These are phyloP conservation scores for Papilio glaucus DNA, from an alignment of 1,140 invertebrate genomes.

Conservation along the genomic window DNA sequence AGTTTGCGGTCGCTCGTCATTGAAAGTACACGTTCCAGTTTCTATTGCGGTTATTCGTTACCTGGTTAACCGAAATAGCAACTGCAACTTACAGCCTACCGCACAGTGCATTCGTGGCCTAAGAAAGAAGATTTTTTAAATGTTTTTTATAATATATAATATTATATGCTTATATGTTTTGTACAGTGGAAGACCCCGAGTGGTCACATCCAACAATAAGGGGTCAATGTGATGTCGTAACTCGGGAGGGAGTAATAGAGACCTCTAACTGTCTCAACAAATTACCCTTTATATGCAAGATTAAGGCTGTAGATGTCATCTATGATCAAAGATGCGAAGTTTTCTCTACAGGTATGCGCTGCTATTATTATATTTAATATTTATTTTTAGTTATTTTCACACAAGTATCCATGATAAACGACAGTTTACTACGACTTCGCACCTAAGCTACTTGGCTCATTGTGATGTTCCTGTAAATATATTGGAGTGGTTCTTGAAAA, in stretches of 20 bases:
- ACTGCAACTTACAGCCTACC: too few relatives aligned
- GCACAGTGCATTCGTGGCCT: too few relatives aligned
- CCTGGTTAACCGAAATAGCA: too few relatives aligned
- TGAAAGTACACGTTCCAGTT: too few relatives aligned
- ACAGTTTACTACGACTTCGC: too few relatives aligned
- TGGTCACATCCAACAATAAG: background rate
- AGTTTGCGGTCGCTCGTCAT: too few relatives aligned
- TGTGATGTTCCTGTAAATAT: too few relatives aligned
- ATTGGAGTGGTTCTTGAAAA: too few relatives aligned
- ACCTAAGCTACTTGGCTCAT: too few relatives aligned
- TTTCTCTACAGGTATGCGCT: slow-evolving; percentile 47
- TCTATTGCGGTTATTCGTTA: too few relatives aligned
- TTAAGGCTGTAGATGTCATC: slow-evolving; percentile 46
- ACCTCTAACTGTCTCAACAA: slow-evolving; percentile 31
- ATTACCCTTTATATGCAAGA: slow-evolving; percentile 60
- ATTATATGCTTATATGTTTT: slow-evolving; percentile 1
- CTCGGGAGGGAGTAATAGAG: slow-evolving; percentile 45
- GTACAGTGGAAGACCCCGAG: background rate
- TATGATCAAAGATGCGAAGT: slow-evolving; percentile 53
- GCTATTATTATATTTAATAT: too few relatives aligned
- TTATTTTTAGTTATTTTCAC: background rate
- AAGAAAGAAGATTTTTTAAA: background rate
- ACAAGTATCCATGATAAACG: too few relatives aligned
- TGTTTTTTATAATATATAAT: background rate
- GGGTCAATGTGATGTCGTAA: slow-evolving; percentile 42